Evolutionary conservation across 2,888 invertebrate genomes (phyloP), one percentile per base, ranked within the genome.

Genomic region (Gnatocerus cornutus): DNA sequence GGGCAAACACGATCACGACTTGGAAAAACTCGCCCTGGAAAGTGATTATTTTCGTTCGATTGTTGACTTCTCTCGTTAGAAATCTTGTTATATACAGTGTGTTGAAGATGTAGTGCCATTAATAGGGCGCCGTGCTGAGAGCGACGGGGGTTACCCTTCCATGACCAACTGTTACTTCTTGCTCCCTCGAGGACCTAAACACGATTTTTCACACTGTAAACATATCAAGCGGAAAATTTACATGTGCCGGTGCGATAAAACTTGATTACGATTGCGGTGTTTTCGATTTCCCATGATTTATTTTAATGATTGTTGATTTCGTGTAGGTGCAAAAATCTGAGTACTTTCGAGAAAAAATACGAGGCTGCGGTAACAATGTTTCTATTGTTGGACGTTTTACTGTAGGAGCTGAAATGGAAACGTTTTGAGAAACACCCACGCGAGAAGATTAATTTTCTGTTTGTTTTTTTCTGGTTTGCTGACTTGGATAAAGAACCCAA

Each of bases 81-180:
- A 65, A 65, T 65, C 64, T 65, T 46, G 64, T 65, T 65, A 61
- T 61, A 61, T 61, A 62, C 62, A 65, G 64, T 55, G 65, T 48
- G 56, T 46, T 45, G 65, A 65, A 37, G 65, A 65, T 74, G 75
- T 77, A 76, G 78, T 78, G 79, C 79, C 79, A 76, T 80, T 80
- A 80, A 80, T 80, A 78, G 79, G 77, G 77, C 78, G 77, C 76
- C 74, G 76, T 71, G 73, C 76, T 58, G 71, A 50, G 62, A 74
- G 62, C 78, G 63, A 76, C 76, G 73, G 76, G 78, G 73, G 68
- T 69, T 70, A 76, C 80, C 79, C 78, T 74, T 79, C 78, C 74
- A 72, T 69, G 74, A 73, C 78, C 80, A 80, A 80, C 80, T 80
- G 80, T 80, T 79, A 80, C 80, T 77, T 73, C 68, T 69, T 70